Base-by-base conservation (phyloP, 2,888 invertebrate species). In the Neoaliturus tenellus region DNA sequence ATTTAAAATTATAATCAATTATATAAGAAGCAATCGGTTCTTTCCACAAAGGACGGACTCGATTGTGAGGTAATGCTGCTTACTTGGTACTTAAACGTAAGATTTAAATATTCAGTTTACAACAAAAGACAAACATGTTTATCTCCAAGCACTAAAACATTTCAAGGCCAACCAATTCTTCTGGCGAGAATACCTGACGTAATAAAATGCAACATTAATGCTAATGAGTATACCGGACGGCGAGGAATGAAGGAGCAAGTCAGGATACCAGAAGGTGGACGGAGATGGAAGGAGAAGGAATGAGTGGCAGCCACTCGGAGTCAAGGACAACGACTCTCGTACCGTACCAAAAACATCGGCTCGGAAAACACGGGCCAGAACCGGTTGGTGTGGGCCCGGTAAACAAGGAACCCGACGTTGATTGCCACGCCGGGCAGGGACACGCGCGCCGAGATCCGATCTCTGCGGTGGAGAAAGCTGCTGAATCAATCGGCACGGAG, bases 281-380 rank as follows among this genome's bases (percentile, higher is more conserved):
- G 51, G 23, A 6, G 51, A 51, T 6, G 20, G 62, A 20, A 23
- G 62, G 31, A 6, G 62, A 8, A 4, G 62, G 62, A 62, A 62
- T 62, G 62, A 62, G 14, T 62, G 62, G 62, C 62, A 62, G 28
- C 62, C 12, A 25, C 23, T 28, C n/a, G 51, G 28, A 62, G 62
- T 62, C 62, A 62, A 62, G 62, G 62, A 62, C 31, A 62, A 62
- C 62, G 31, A 62, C 62, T 62, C 28, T 3, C 51, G 62, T 31
- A 62, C 62, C 62, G 12, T 62, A 62, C 62, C 31, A 62, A 62
- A 62, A 62, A 62, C 62, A 62, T 62, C 62, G 28, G 62, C 14
- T 28, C 62, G 62, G 62, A 62, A 62, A 62, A 62, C 62, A 62
- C 31, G 62, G 62, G 62, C 14, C 31, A 17, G 31, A 62, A 62